Base-by-base conservation (phyloP, 2,113 vertebrate genomes). In the Cheilinus undulatus region DNA sequence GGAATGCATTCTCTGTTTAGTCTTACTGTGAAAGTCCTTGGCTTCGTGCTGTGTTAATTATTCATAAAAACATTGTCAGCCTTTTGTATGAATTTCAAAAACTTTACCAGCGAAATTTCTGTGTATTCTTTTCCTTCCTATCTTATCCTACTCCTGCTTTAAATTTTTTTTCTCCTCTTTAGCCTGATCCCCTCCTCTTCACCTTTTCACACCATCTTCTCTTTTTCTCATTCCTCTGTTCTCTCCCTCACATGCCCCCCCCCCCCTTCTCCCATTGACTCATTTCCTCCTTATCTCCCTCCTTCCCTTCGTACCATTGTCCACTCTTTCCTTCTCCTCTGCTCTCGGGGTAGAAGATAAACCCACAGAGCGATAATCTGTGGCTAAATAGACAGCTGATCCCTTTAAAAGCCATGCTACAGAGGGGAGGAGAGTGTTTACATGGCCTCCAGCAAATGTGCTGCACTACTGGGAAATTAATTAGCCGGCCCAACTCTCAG, bases 311-410 rank as follows among this genome's bases (percentile, higher is more conserved):
- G 36, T 32, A 2, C 52, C 19, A 43, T 53, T 48, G 26, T 74
- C 58, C 14, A 52, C 28, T 1, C 14, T 52, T 24, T 59, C 34
- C 67, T 42, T 27, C 36, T 65, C 32, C 58, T 49, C 38, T 57
- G 27, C 75, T 78, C 52, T 65, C 52, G 10, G 57, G 65, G 51
- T 36, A 26, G 58, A 27, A 80, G 81, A 86, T 80, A 84, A 84
- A 75, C 73, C 78, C 78, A 72, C 76, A 63, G 78, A 82, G 62
- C 14, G 66, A 66, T 88, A 83, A 89, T 85, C 82, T 83, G 73
- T 7, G 60, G 65, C 78, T 86, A 86, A 88, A 88, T 76, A 84
- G 78, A 74, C 82, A 69, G 73, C 66, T 89, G 79, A 85, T 86
- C 84, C 82, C 51, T 77, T 82, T 82, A 78, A 83, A 59, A 60